Evolutionary conservation across 2,113 vertebrate species (phyloP), one percentile per base, ranked within the genome.

Genomic region (Entomyzon cyanotis): DNA sequence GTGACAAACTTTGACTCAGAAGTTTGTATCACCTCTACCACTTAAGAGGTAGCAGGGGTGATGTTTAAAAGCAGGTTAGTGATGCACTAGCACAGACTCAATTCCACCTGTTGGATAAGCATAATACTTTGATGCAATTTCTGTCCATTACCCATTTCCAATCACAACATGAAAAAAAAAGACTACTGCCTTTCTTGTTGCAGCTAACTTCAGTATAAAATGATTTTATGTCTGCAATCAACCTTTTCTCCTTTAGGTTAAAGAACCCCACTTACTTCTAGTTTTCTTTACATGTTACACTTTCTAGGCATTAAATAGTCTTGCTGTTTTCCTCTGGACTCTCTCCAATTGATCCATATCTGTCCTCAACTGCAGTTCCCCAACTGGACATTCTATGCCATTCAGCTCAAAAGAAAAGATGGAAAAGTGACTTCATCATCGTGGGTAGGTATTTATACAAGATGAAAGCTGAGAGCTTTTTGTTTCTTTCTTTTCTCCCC

Each of bases 241-340:
- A 84, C 31, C 68, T 93, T 84, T 93, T 87, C 92, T 93, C 49
- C 85, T 87, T 95, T 89, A 95, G 50, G 92, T 95, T 89, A 96
- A 95, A 95, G 90, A 85, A 63, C 78, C 92, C 87, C 87, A 95
- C 93, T 96, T 94, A 96, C 93, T 95, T 96, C 90, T 96, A 95
- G 95, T 89, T 93, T 87, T 95, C 95, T 67, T 94, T 95, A 52
- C 64, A 93, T 83, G 82, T 93, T 95, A 96, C 62, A 94, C 74
- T 95, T 95, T 93, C 90, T 96, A 96, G 84, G 84, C 77, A 95
- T 89, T 94, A 96, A 87, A 94, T 65, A 94, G 78, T 91, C 94
- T 94, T 84, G 90, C 62, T 94, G 90, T 55, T 94, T 94, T 94
- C 82, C 95, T 95, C 88, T 90, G 90, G 95, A 88, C 78, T 94